A percentile compares a stretch with the other conserved stretches of the same genome.
These are phyloP conservation scores for Wiebesia pumilae DNA, from an alignment of 1,140 invertebrate genomes.

Conservation along the genomic window DNA sequence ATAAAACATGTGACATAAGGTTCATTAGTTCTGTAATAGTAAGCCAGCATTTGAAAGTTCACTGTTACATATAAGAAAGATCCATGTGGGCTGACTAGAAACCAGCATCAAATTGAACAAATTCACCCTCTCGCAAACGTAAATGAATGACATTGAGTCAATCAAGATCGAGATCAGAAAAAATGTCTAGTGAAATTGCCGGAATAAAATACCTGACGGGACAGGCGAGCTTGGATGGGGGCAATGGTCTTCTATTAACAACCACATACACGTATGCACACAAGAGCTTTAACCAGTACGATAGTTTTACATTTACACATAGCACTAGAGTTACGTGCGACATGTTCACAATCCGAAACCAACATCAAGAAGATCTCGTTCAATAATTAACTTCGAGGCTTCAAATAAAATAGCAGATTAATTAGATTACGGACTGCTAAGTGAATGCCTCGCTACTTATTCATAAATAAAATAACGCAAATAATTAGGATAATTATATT, in stretches of 20 bases:
- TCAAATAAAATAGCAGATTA: too few species aligned
- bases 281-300: not conserved
- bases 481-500: too few species aligned
- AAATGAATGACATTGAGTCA: conserved; percentile 39
- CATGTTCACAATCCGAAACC: not conserved
- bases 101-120: conserved; percentile 43
- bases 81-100: conserved; percentile 6
- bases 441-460: too few species aligned
- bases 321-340: not conserved
- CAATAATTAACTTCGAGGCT: too few species aligned
- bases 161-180: conserved; percentile 13
- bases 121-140: conserved; percentile 28
- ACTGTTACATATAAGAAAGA: not conserved
- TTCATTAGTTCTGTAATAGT: not conserved
- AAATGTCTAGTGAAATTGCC: conserved; percentile 23
- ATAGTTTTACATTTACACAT: not conserved
- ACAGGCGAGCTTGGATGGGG: not conserved
- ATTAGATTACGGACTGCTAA: too few species aligned
- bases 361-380: not conserved
- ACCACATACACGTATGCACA: not conserved
- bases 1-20: not conserved
- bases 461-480: too few species aligned
- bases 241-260: not conserved
- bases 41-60: not conserved
- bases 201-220: conserved; percentile 40